Base-by-base conservation (phyloP, 2,113 vertebrate species). In the Dasyprocta punctata region DNA sequence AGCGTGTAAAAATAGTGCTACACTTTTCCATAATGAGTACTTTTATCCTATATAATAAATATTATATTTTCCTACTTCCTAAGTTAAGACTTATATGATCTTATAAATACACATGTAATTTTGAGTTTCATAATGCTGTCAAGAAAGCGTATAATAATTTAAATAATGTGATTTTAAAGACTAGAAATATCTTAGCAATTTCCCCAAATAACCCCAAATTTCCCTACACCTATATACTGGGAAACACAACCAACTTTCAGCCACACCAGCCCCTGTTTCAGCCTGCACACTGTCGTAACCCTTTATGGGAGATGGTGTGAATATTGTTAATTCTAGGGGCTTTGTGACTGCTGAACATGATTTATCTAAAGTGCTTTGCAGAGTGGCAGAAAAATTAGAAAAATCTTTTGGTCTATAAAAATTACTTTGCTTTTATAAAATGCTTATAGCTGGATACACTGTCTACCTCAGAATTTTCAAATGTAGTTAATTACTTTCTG, bases 361-460 rank as follows among this genome's bases (percentile, higher is more conserved):
- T 67, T 82, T 89, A 58, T 30, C 2, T 13, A 52, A 30, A 85
- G 8, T 3, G n/a, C 41, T 87, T 71, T 71, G 7, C 30, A 33
- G 7, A 41, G 17, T 24, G 44, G 22, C n/a, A 58, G 56, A 89
- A n/a, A 75, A 81, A 78, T n/a, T 58, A 56, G 41, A 89, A 97
- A 95, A 36, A 87, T 33, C 63, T 95, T 96, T 60, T 92, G 85
- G 77, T 84, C 7, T 89, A 63, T 89, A 38, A 80, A 38, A 78
- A 73, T 95, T 97, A 95, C 65, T 80, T 96, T 83, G 71, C 9
- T 96, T 95, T 91, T 89, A 96, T 22, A 96, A 96, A 49, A 49
- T 97, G 17, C 1, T 96, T n/a, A 24, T 92, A 75, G 92, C 93
- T 95, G 84, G 85, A 93, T 44, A 91, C 52, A 49, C 0, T 89